Evolutionary conservation across 2,797 vertebrate genomes (phyloP).

Genomic region (Hypotaenidia okinawae): DNA sequence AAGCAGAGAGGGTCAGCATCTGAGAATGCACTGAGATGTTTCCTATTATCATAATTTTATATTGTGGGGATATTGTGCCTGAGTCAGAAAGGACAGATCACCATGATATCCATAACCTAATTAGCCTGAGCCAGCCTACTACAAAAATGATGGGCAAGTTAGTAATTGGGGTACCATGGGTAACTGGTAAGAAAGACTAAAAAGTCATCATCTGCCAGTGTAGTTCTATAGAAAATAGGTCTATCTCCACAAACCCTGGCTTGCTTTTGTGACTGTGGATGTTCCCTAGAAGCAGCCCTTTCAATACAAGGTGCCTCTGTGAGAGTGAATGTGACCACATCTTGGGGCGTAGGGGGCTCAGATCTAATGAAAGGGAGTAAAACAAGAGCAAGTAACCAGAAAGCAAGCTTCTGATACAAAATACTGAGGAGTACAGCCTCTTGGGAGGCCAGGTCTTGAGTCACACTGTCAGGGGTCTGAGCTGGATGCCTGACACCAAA

Average conservation of each 20-base stretch:
- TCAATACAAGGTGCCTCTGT: rapidly evolving
- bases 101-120: rapidly evolving
- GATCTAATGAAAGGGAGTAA: neutral
- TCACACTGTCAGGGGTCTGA: rapidly evolving
- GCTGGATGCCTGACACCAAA: neutral
- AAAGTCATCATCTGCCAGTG: neutral
- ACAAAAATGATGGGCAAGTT: neutral
- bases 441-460: neutral
- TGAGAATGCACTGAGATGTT: neutral
- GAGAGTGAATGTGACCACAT: neutral
- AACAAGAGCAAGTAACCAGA: neutral
- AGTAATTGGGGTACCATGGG: neutral
- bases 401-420: neutral
- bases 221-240: neutral
- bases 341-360: neutral
- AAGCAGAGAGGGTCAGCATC: neutral
- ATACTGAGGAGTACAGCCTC: neutral
- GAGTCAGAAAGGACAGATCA: neutral
- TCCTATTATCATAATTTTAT: neutral
- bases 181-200: neutral
- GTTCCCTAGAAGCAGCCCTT: neutral
- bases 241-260: neutral
- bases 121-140: neutral
- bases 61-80: neutral
- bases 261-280: neutral